Conservation (phyloP, 2,113 vertebrate genomes). For the Fregetta grallaria region DNA sequence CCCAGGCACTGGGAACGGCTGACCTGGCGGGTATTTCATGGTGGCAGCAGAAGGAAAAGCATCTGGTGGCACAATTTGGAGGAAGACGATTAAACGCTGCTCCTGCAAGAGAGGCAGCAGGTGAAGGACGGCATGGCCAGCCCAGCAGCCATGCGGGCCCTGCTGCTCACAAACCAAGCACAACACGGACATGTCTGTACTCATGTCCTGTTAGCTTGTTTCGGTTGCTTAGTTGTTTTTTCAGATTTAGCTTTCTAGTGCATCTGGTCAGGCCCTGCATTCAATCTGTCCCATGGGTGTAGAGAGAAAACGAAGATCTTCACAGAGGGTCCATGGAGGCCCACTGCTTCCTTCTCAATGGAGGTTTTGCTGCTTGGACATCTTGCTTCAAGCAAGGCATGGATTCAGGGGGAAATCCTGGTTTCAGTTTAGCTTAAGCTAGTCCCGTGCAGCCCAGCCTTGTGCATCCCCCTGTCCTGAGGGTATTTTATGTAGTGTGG, state of each 20-base stretch:
- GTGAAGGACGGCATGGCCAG: not conserved
- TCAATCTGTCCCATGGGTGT: not conserved
- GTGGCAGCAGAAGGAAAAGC: not conserved
- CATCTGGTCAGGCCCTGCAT: not conserved
- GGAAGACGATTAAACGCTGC: not conserved
- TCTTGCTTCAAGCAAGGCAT: not conserved
- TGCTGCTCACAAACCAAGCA: accelerated
- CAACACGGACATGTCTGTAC: accelerated
- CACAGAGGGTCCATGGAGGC: not conserved
- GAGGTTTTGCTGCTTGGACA: not conserved
- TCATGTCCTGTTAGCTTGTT: not conserved
- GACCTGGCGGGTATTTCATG: not conserved
- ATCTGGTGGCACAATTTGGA: not conserved
- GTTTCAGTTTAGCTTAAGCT: not conserved
- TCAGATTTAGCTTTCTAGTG: not conserved
- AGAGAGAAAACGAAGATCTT: not conserved
- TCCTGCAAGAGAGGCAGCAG: not conserved
- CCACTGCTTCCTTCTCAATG: accelerated
- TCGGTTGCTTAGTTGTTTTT: not conserved
- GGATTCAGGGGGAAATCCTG: not conserved
- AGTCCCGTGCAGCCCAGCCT: not conserved
- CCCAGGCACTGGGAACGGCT: not conserved
- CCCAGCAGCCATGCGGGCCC: not conserved
- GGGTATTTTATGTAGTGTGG: not conserved
- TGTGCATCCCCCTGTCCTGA: not conserved